Evolutionary conservation across 2,797 vertebrate genomes (phyloP), one percentile per base, ranked within the genome.

Genomic region (Melanotaenia maccullochi): DNA sequence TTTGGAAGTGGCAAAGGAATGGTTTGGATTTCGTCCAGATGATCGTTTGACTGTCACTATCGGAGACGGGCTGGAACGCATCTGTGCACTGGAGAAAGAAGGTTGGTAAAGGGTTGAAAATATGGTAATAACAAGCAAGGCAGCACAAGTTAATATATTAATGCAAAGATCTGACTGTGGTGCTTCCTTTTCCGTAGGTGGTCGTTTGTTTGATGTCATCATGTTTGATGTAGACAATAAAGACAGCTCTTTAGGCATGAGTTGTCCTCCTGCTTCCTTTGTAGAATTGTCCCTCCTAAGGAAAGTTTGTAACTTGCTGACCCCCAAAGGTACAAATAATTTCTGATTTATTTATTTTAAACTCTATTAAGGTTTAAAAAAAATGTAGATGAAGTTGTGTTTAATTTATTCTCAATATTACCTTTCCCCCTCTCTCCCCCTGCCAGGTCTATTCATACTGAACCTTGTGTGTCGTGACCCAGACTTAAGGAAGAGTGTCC

Each of bases 181-280:
- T 60, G 22, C 58, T 18, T 32, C 33, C 33, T 68, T 58, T 13
- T 55, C 32, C 76, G 16, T 71, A 98, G 97, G 89, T 1, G 89
- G 84, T 16, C 78, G 71, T 76, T 88, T 67, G 56, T 98, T 96
- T 6, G 95, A 98, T 1, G 93, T 90, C 59, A 58, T 99, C 79
- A 98, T 99, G 93, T 98, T 99, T 3, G 98, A 99, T 30, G 96
- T 98, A 14, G 97, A 99, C 90, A 98, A 96, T 69, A 99, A 99
- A 87, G 97, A 99, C 72, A 87, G 92, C 33, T 92, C 89, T 0
- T 71, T 99, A 83, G 98, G 98, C 4, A 98, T 99, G 95, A 99
- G 97, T 86, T 99, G 98, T 77, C 98, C 98, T 0, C 98, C 98
- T 0, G 91, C 95, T 64, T 95, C 95, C 11, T 99, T 99, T 69